Conservation (phyloP, 1,140 invertebrate genomes). For the Bilobella aurantiaca region DNA sequence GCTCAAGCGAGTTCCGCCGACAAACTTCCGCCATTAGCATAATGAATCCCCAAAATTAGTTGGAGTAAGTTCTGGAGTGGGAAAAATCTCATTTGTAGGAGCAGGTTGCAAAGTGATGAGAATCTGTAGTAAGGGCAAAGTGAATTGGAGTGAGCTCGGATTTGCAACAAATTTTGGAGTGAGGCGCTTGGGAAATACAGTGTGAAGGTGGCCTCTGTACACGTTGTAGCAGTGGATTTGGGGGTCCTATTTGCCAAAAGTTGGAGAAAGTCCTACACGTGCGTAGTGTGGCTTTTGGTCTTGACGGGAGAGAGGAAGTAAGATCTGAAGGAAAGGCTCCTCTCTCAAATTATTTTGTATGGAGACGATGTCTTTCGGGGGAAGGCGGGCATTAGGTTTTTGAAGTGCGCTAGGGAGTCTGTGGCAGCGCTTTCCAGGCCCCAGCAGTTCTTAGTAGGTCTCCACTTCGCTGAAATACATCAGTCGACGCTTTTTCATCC, state of each 20-base stretch:
- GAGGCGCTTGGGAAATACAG: too few relatives aligned
- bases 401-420: background rate
- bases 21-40: background rate
- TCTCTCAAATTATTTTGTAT: background rate
- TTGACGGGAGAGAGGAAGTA: background rate
- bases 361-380: background rate
- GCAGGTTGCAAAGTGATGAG: too few relatives aligned
- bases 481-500: background rate
- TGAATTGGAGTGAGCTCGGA: too few relatives aligned
- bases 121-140: too few relatives aligned
- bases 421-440: background rate
- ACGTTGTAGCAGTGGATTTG: too few relatives aligned
- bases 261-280: background rate
- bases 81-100: background rate
- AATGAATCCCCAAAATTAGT: background rate
- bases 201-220: too few relatives aligned
- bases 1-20: too few relatives aligned
- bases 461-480: too few relatives aligned
- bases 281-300: background rate
- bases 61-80: background rate
- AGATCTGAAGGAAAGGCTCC: background rate
- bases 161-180: too few relatives aligned
- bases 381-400: too few relatives aligned
- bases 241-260: too few relatives aligned
- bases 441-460: too few relatives aligned